phyloP scores from a whole-genome alignment of 35 echinoderm and acorn worm species.

The Eucidaris tribuloides region DNA sequence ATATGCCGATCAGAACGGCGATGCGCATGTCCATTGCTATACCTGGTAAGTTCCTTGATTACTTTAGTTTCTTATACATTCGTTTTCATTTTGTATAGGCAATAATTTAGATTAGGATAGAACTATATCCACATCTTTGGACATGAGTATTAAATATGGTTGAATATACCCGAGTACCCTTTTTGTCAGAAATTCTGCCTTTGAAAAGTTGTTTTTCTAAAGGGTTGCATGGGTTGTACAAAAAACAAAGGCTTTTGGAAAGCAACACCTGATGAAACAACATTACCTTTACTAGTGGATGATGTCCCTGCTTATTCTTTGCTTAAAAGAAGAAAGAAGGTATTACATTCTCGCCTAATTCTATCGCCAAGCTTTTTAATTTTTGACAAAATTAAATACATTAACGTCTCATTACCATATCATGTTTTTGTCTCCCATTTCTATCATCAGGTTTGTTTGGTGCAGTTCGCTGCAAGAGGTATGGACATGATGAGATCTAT shows the following conservation, averaged over 20 bases:
- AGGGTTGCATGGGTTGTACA: background rate
- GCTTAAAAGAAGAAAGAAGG: background rate
- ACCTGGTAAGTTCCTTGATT: no score
- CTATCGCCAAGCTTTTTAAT: background rate
- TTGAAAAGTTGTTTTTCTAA: no score
- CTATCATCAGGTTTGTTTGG: conserved; percentile 59
- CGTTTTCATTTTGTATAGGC: no score
- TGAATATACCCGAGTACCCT: background rate
- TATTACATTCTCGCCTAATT: background rate
- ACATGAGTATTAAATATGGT: background rate
- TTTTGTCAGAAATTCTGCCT: background rate
- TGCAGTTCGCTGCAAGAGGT: conserved; percentile 53
- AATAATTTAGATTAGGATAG: no score
- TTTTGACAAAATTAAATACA: no score
- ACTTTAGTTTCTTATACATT: no score
- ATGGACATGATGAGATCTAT: conserved; percentile 45
- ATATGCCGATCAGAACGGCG: conserved; percentile 66
- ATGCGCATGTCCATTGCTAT: conserved; percentile 93
- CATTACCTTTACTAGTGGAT: no score
- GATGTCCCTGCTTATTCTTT: background rate
- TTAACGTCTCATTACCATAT: no score
- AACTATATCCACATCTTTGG: no score
- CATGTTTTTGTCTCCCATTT: no score
- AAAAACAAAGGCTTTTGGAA: no score
- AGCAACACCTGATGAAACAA: no score